Evolutionary conservation across 1,140 invertebrate species (phyloP), one percentile per base, ranked within the genome.

Genomic region (Colletes latitarsis): DNA sequence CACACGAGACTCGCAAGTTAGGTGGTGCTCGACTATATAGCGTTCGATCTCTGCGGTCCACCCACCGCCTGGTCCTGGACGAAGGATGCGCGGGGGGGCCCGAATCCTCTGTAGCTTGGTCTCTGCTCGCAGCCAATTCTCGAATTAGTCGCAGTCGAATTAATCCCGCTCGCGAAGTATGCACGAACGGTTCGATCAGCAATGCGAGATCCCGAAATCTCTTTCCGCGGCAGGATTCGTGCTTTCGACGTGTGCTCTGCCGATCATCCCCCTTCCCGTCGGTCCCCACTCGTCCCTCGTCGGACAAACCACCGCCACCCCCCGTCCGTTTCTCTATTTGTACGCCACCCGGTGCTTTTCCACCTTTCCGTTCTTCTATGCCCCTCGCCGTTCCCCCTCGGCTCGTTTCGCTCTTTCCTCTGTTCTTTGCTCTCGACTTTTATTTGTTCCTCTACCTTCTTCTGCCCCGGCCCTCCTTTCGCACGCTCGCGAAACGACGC

Each of bases 161-260:
- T 81, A 85, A 83, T 84, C 79, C 66, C 73, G 70, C 78, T 84
- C 72, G 80, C 86, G 71, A 85, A 85, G 85, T 88, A 89, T 88
- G 88, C 88, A 88, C 88, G 84, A 89, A 86, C 86, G 86, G 82
- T 89, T 86, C 82, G 86, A 89, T 89, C 86, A 84, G 82, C 86
- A 86, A 88, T 88, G 88, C 88, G 86, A 86, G 86, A 87, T 88
- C 83, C 81, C 77, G 76, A 82, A 84, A 81, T 82, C 82, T 84
- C 82, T 84, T 80, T 81, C 69, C 81, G 76, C 58, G 69, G 78
- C 84, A 82, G 75, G 80, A 80, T 78, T 85, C 83, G 83, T 89
- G 88, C 77, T 81, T 83, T 84, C 88, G 88, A 89, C 86, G 86
- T 88, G 70, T 75, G 72, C 21, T 71, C 71, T 21, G 30, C 60